These are phyloP conservation scores for Heliothis subflexa DNA, from an alignment of 1,140 invertebrate species.

Conservation along the genomic window DNA sequence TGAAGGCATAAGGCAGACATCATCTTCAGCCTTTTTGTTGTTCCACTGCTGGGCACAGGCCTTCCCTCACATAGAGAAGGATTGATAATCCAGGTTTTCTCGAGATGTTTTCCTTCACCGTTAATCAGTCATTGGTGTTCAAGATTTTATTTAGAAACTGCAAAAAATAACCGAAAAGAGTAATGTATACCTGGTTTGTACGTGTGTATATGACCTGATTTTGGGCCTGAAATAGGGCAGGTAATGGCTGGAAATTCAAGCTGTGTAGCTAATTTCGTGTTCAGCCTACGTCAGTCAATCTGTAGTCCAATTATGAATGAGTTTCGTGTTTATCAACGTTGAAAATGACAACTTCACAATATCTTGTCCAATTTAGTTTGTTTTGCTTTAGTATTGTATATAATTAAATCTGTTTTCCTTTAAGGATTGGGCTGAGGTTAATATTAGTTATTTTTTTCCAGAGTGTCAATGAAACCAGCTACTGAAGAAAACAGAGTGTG, in stretches of 20 bases:
- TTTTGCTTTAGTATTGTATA: not conserved
- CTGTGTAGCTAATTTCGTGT: slow-evolving; percentile 18
- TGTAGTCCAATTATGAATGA: slow-evolving; percentile 33
- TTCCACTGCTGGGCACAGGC: not conserved
- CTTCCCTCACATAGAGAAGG: too few species aligned
- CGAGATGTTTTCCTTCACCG: too few species aligned
- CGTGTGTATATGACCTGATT: slow-evolving; percentile 21
- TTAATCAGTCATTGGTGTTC: too few species aligned
- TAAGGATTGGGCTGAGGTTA: too few species aligned
- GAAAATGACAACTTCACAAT: slow-evolving; percentile 10
- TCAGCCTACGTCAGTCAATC: slow-evolving; percentile 26
- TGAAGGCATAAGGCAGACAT: not conserved
- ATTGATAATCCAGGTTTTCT: too few species aligned
- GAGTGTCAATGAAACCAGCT: too few species aligned
- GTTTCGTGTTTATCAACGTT: slow-evolving; percentile 22
- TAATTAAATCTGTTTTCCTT: not conserved
- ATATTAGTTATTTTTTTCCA: too few species aligned
- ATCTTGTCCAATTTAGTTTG: not conserved
- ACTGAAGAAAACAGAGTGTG: too few species aligned
- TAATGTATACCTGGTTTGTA: not conserved
- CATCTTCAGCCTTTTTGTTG: too few species aligned
- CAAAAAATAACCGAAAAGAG: not conserved
- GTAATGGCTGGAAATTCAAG: slow-evolving; percentile 28
- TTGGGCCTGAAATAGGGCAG: slow-evolving; percentile 15
- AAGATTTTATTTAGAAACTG: too few species aligned